Percentiles rank a stretch among this genome's conserved stretches.
Evolutionary conservation across 2,888 invertebrate species (phyloP).

Genomic region (Lottia gigantea): DNA sequence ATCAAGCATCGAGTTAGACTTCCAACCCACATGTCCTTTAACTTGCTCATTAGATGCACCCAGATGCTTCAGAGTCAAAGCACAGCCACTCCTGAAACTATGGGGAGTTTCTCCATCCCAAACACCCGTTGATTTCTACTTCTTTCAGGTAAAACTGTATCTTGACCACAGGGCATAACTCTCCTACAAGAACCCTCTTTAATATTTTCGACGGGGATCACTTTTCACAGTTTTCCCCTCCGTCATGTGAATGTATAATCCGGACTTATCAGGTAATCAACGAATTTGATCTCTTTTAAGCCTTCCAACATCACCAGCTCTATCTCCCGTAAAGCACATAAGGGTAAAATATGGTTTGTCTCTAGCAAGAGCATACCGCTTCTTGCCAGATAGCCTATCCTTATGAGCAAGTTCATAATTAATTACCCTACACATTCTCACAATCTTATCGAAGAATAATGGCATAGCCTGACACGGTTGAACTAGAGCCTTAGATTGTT

Average conservation of each 20-base stretch:
- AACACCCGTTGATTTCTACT: background rate
- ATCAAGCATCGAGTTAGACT: background rate
- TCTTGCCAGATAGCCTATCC: background rate
- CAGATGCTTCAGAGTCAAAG: background rate
- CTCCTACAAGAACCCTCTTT: background rate
- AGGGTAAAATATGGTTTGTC: background rate
- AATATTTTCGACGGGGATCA: background rate
- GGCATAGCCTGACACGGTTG: background rate
- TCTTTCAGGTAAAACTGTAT: background rate
- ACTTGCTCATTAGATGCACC: background rate
- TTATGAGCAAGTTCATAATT: background rate
- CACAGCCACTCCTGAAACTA: background rate
- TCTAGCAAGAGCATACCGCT: background rate
- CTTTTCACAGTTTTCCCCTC: background rate
- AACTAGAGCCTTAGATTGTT: background rate
- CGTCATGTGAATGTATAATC: background rate
- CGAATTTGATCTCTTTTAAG: background rate
- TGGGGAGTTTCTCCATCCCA: slow-evolving; percentile 4
- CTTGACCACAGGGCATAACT: background rate
- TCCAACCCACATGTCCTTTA: background rate
- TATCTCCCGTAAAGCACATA: background rate
- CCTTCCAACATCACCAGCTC: background rate
- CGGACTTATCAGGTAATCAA: background rate
- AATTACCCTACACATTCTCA: background rate
- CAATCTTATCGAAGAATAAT: background rate